These are phyloP conservation scores for Caretta caretta DNA, from an alignment of 2,113 vertebrate genomes.

Conservation along the genomic window DNA sequence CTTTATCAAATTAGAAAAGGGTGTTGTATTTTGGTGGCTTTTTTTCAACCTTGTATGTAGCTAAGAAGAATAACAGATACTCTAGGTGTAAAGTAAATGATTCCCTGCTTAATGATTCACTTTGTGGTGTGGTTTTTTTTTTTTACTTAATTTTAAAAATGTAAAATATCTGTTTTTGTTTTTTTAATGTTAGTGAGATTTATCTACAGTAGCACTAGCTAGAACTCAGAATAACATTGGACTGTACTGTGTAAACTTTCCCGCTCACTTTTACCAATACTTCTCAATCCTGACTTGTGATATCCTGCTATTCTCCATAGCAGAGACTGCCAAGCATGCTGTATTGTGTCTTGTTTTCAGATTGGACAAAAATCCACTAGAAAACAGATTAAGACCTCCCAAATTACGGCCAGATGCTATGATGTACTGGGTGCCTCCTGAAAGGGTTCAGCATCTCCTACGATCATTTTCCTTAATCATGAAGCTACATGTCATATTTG, in stretches of 20 bases:
- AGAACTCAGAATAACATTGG: neutral
- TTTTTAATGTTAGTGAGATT: neutral
- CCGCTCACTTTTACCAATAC: neutral
- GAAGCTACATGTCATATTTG: neutral
- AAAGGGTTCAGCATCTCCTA: neutral
- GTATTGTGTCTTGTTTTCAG: neutral
- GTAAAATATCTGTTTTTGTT: neutral
- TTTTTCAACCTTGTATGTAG: neutral
- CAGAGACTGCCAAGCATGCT: neutral
- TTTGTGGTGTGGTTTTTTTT: conserved; percentile 11
- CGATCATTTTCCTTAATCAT: neutral
- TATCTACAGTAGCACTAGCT: neutral
- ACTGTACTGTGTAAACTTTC: neutral
- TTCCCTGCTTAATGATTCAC: neutral
- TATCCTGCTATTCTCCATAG: neutral
- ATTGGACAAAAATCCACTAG: neutral
- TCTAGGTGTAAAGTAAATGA: conserved; percentile 2
- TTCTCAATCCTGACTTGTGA: neutral
- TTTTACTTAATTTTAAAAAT: conserved; percentile 21
- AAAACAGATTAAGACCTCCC: neutral
- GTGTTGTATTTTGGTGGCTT: neutral
- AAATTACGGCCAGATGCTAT: neutral
- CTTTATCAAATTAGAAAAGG: conserved; percentile 48
- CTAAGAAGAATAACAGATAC: neutral
- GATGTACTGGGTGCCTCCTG: neutral